Conservation (phyloP, 2,797 vertebrate species). For the Acomys russatus region DNA sequence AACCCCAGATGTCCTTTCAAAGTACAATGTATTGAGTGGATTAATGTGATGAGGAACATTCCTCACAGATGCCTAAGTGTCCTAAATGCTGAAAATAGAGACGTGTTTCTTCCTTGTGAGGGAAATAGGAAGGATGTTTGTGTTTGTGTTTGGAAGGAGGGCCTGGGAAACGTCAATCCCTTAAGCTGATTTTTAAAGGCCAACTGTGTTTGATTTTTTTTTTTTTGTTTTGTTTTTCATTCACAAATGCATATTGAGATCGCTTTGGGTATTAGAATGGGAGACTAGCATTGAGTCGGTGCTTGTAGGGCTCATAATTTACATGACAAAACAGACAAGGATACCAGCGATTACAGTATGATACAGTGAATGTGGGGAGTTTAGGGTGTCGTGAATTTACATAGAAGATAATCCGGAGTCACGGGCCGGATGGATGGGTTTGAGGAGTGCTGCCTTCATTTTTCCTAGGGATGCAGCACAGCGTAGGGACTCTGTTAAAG, state of each 20-base stretch:
- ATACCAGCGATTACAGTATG: neutral
- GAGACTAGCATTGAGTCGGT: neutral
- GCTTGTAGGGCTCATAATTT: neutral
- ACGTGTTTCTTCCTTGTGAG: neutral
- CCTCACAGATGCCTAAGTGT: conserved; percentile 25
- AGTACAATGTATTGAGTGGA: conserved; percentile 23
- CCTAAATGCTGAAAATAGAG: conserved; percentile 34
- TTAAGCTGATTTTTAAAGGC: conserved; percentile 5
- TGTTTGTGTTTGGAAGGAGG: neutral
- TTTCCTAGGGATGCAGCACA: neutral
- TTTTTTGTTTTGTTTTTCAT: neutral
- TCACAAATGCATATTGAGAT: neutral
- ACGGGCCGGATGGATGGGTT: neutral
- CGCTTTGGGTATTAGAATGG: neutral
- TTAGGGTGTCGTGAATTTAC: neutral
- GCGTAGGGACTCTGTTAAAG: neutral
- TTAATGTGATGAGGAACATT: conserved; percentile 37
- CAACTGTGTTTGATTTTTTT: neutral
- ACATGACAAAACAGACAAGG: neutral
- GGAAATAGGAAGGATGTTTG: neutral
- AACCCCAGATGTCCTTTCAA: conserved; percentile 4
- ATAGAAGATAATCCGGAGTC: neutral
- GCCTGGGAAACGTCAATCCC: neutral
- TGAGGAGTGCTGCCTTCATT: neutral
- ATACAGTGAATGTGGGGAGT: no score